These are phyloP conservation scores for Cassiopea xamachana DNA, from an alignment of 30 jellyfish, hydroid and myxozoan species.

Conservation along the genomic window DNA sequence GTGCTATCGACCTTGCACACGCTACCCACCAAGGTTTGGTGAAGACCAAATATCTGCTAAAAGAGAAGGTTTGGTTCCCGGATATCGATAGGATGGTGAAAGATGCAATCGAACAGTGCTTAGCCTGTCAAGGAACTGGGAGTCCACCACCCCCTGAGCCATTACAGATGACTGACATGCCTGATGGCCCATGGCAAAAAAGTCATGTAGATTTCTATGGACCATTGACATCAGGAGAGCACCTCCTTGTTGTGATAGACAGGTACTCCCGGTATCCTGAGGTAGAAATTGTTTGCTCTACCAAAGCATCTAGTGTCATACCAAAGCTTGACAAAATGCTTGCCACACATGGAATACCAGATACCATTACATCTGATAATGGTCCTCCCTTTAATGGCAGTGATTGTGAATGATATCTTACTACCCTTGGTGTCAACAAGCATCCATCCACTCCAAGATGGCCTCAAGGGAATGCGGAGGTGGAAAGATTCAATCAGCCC, in stretches of 20 bases:
- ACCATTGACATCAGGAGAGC: background rate
- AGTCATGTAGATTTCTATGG: background rate
- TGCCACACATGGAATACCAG: background rate
- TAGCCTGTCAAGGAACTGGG: too few species aligned
- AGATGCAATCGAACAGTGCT: too few species aligned
- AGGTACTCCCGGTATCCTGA: conserved; percentile 2
- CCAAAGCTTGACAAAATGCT: background rate
- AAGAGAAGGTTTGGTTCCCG: too few species aligned
- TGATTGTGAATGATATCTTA: background rate
- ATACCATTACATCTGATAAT: background rate
- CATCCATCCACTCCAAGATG: background rate
- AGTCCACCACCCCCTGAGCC: too few species aligned
- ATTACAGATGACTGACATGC: too few species aligned
- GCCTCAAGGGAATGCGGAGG: conserved; percentile 1
- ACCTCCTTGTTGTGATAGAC: too few species aligned
- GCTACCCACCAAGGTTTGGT: too few species aligned
- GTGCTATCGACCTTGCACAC: too few species aligned
- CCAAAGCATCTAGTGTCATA: background rate
- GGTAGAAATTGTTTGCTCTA: background rate
- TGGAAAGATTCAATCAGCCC: background rate
- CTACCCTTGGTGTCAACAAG: background rate
- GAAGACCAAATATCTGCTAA: too few species aligned
- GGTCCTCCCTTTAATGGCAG: background rate
- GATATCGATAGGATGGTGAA: too few species aligned
- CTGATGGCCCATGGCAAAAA: too few species aligned